Conservation (phyloP, 2,888 invertebrate species). For the Caenorhabditis virilis region DNA sequence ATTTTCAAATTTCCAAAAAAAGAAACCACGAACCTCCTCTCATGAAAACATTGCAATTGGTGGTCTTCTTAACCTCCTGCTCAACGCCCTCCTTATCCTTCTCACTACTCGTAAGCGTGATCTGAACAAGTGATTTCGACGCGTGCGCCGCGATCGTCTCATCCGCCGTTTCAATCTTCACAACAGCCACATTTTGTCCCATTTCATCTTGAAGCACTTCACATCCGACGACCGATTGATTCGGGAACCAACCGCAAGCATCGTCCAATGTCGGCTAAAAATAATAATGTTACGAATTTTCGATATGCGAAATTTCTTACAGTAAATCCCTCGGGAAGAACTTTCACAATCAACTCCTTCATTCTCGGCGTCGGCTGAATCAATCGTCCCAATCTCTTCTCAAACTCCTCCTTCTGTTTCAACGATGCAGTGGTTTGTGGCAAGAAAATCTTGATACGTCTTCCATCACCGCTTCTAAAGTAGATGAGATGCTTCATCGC, state of each 20-base stretch:
- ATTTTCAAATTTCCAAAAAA: too few relatives aligned
- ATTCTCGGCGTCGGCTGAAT: conserved; percentile 41
- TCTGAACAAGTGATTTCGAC: conserved; percentile 21
- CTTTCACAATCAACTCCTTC: conserved; percentile 40
- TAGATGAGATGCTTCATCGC: conserved; percentile 48
- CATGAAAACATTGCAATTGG: conserved; percentile 40
- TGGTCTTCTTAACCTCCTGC: conserved; percentile 7
- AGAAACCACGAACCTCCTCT: conserved; percentile 32
- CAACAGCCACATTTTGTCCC: conserved; percentile 36
- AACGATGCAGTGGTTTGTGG: conserved; percentile 39
- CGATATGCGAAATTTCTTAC: too few relatives aligned
- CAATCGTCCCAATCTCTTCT: conserved; percentile 39
- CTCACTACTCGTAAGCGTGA: conserved; percentile 4
- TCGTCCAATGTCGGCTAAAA: conserved; percentile 31
- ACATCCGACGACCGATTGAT: conserved; percentile 27
- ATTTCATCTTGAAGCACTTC: conserved; percentile 31
- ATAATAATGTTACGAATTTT: too few relatives aligned
- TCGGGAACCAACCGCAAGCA: conserved; percentile 41
- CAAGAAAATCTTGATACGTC: conserved; percentile 46
- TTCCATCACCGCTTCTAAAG: conserved; percentile 36
- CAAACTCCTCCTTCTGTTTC: conserved; percentile 48
- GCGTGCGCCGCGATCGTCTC: conserved; percentile 45
- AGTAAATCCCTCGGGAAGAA: conserved; percentile 29
- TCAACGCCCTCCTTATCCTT: conserved; percentile 7
- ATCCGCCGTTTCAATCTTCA: conserved; percentile 43